Evolutionary conservation across 1,140 invertebrate species (phyloP).

Genomic region (Nautilus pompilius): DNA sequence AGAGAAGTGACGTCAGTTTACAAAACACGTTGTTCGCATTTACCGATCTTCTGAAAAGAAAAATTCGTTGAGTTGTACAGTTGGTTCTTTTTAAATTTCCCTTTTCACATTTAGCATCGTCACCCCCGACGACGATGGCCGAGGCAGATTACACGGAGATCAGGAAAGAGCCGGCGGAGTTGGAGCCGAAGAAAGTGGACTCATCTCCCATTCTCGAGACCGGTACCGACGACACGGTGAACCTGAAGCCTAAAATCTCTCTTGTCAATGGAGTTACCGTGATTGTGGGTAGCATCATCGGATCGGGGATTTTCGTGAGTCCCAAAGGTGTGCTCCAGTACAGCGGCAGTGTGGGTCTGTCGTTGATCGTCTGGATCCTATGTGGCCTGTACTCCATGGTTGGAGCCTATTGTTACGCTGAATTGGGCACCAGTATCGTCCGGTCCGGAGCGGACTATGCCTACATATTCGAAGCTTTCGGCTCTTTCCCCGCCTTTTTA

Average conservation of each 20-base stretch:
- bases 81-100: too few relatives aligned
- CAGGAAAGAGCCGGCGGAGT: too few relatives aligned
- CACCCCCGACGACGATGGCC: too few relatives aligned
- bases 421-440: conserved; percentile 48
- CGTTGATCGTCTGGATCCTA: conserved; percentile 76
- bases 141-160: too few relatives aligned
- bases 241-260: conserved; percentile 45
- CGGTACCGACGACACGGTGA: conserved; percentile 19
- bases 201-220: too few relatives aligned
- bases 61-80: too few relatives aligned
- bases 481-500: conserved; percentile 52
- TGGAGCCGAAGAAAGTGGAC: too few relatives aligned
- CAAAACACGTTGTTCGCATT: too few relatives aligned
- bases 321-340: conserved; percentile 82
- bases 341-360: conserved; percentile 82
- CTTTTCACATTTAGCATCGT: too few relatives aligned
- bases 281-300: conserved; percentile 54
- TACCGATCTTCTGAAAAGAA: too few relatives aligned
- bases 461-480: conserved; percentile 54
- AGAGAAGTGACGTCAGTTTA: too few relatives aligned
- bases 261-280: conserved; percentile 50
- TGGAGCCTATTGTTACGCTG: conserved; percentile 52
- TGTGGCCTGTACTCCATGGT: conserved; percentile 80
- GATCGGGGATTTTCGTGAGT: conserved; percentile 92
- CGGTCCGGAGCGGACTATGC: conserved; percentile 53